Percentiles rank a stretch among this genome's conserved stretches.
phyloP scores from a whole-genome alignment of 2,113 vertebrate genomes.

The Prunella himalayana region DNA sequence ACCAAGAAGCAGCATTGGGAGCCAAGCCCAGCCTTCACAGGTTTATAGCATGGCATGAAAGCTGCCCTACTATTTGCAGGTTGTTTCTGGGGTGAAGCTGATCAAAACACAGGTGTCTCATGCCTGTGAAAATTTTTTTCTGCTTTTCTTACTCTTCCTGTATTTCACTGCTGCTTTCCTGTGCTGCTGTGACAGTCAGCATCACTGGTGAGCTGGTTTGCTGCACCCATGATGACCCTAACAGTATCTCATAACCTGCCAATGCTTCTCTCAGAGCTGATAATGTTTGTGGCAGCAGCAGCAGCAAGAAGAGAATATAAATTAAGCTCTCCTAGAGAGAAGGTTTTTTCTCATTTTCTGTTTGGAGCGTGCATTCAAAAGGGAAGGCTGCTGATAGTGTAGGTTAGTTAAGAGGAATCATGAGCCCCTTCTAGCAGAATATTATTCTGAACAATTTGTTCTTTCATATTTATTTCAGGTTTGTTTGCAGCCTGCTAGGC shows the following conservation, averaged over 20 bases:
- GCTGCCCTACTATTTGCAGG: background rate
- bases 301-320: conserved; percentile 13
- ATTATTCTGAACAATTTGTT: background rate
- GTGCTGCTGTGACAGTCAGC: background rate
- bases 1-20: background rate
- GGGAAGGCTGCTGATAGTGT: background rate
- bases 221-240: background rate
- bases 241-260: conserved; percentile 23
- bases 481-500: background rate
- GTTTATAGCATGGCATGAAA: background rate
- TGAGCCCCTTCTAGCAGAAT: background rate
- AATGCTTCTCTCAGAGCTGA: background rate
- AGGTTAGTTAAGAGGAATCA: background rate
- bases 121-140: background rate
- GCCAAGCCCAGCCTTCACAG: background rate
- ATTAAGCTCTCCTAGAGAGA: background rate
- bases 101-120: background rate
- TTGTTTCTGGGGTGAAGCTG: background rate
- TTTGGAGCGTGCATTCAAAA: background rate
- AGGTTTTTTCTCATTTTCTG: background rate
- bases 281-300: background rate
- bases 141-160: background rate
- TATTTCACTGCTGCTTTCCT: background rate
- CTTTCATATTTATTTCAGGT: background rate
- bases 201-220: conserved; percentile 6